These are phyloP conservation scores for Cephus cinctus DNA, from an alignment of 1,140 invertebrate species.

Conservation along the genomic window DNA sequence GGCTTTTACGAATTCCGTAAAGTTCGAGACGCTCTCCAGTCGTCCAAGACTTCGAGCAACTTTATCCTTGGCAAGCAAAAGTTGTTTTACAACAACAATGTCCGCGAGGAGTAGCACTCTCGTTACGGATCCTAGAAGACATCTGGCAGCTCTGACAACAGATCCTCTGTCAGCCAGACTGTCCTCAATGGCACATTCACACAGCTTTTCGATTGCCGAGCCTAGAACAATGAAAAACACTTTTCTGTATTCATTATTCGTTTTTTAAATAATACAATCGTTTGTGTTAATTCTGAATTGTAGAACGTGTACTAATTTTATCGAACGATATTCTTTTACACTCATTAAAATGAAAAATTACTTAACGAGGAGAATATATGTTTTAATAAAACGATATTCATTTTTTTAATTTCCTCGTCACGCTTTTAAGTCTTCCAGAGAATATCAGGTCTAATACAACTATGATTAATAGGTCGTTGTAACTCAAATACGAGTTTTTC, in stretches of 20 bases:
- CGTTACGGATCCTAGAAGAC: constrained; percentile 92
- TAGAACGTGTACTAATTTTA: too few relatives aligned
- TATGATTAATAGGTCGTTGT: too few relatives aligned
- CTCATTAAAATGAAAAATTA: too few relatives aligned
- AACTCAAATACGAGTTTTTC: too few relatives aligned
- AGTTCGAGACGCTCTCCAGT: constrained; percentile 92
- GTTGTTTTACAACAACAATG: constrained; percentile 95
- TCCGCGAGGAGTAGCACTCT: constrained; percentile 97
- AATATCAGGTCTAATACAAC: too few relatives aligned
- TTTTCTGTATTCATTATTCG: too few relatives aligned
- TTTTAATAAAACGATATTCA: too few relatives aligned
- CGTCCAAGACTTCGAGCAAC: constrained; percentile 81
- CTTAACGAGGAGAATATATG: too few relatives aligned
- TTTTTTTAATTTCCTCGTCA: background rate
- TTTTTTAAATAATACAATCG: too few relatives aligned
- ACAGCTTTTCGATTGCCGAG: constrained; percentile 85
- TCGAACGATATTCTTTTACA: too few relatives aligned
- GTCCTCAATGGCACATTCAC: constrained; percentile 72
- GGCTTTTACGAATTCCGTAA: constrained; percentile 97
- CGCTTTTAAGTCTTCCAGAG: background rate
- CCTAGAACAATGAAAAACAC: constrained; percentile 59
- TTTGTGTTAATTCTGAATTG: too few relatives aligned
- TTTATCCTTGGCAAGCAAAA: constrained; percentile 95
- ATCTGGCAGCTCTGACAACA: constrained; percentile 88
- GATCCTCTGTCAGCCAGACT: constrained; percentile 68